Evolutionary conservation across 2,888 invertebrate species (phyloP), one percentile per base, ranked within the genome.

Genomic region (Harpagoxenus sublaevis): DNA sequence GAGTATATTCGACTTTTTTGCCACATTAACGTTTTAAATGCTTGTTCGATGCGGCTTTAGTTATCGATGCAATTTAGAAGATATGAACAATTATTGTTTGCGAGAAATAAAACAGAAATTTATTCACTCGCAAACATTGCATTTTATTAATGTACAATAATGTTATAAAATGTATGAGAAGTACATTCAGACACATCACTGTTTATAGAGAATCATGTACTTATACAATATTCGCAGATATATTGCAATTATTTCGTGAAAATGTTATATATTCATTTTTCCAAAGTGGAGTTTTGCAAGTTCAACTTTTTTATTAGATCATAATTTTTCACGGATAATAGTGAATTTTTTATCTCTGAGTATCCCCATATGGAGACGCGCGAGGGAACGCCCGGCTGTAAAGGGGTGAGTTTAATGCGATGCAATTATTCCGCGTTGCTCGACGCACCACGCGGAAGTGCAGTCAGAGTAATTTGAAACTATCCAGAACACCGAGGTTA

Each of bases 401-500:
- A 81, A 73, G 62, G 66, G 39, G 65, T 51, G 85, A 65, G 42
- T 65, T 55, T 82, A 84, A 86, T 82, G 55, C 74, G 75, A 78
- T 62, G 73, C 55, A 73, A 84, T 84, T 87, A 79, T 73, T 86
- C 63, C 35, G 57, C 86, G 89, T 87, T 88, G 66, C 77, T 65
- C 48, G 83, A 87, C 65, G 81, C 70, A 68, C 75, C 45, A 39
- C 57, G 85, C 65, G 81, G 81, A 74, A 83, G 83, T 86, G 66
- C 85, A 74, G 85, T 84, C 82, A 81, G 81, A 86, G 87, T 89
- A 91, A 91, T 90, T 90, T 87, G 84, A 88, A 90, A 90, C 90
- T 91, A 87, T 87, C 79, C 86, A 55, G 83, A 78, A 70, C 83
- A 68, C 84, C 81, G 83, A 71, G 88, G 87, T 89, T 90, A 88